A percentile compares a stretch with the other conserved stretches of the same genome.
Evolutionary conservation across 2,113 vertebrate genomes (phyloP).

Genomic region (Cacatua alba): DNA sequence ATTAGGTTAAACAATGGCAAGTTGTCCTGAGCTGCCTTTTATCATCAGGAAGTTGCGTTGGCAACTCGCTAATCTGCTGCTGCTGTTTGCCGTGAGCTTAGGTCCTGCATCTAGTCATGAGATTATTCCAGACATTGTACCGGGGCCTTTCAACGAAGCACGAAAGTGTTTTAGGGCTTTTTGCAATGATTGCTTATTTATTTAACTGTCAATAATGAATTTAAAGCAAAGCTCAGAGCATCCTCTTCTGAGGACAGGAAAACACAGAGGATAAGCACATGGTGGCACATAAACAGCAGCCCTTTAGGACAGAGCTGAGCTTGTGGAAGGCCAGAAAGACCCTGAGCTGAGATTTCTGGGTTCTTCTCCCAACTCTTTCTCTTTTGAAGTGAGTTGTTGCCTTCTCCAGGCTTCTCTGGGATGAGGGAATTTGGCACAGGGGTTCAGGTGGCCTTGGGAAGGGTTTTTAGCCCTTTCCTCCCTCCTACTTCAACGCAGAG

Average conservation of each 20-base stretch:
- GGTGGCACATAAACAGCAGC: neutral
- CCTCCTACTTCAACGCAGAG: neutral
- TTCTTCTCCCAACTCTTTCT: neutral
- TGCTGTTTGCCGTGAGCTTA: neutral
- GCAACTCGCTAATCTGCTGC: conserved; percentile 47
- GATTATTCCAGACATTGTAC: neutral
- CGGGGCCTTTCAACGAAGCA: conserved; percentile 49
- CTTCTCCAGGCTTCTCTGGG: neutral
- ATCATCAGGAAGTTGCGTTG: conserved; percentile 20
- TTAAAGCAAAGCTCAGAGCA: neutral
- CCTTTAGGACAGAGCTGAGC: neutral
- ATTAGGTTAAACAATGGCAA: conserved; percentile 49
- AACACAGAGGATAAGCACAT: neutral
- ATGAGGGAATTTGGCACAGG: neutral
- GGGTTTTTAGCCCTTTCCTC: neutral
- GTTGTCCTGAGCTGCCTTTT: conserved; percentile 58
- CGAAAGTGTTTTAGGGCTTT: conserved; percentile 46
- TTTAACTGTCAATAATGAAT: conserved; percentile 65
- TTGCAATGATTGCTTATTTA: conserved; percentile 57
- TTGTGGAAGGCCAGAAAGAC: neutral
- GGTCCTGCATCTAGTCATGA: conserved; percentile 37
- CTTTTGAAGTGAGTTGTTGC: neutral
- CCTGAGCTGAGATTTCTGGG: neutral
- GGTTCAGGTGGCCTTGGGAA: neutral
- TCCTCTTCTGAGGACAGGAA: neutral